Base-by-base conservation (phyloP, 2,888 invertebrate genomes). In the Erebia aethiops region DNA sequence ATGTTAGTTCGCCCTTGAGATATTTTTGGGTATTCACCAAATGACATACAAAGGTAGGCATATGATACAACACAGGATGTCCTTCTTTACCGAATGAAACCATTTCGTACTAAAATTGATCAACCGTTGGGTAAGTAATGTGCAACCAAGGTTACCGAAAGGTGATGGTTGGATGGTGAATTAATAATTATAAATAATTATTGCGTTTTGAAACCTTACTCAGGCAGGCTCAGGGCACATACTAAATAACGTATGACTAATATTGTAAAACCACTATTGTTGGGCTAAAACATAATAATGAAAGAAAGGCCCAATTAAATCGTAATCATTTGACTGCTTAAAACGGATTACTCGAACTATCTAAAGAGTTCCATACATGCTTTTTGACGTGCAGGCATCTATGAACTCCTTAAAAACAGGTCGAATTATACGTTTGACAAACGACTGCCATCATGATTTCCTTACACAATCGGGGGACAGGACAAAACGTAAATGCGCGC, bases 61-160 rank as follows among this genome's bases (percentile, higher is more conserved):
- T 54, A 10, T 54, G 41, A 16, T 10, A 60, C 60, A 60, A 16
- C 2, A 60, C 60, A 60, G 60, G 60, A 60, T 60, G 60, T 43
- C 41, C 62, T 13, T 7, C 43, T 62, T 62, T 46, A n/a, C 49
- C 49, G 21, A 49, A 62, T 18, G 13, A 11, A 61, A 43, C 1
- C 18, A 14, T 21, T 62, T 46, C 62, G 46, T 49, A 18, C 18
- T 46, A 61, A 18, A 16, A 61, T 61, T 62, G 62, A 60, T 49
- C 49, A 62, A 62, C 62, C 49, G 46, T 13, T 2, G 10, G 49
- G 52, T 57, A 7, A 26, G 18, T 57, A 18, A 54, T n/a, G 21
- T 21, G 49, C 2, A 8, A 3, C 14, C 66, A 66, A 66, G 66
- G 57, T 52, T 57, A 46, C 57, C 46, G 46, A 66, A 66, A 66